A percentile compares a stretch with the other conserved stretches of the same genome.
Conservation (phyloP, 2,797 vertebrate genomes). For the Botia kubotai region DNA sequence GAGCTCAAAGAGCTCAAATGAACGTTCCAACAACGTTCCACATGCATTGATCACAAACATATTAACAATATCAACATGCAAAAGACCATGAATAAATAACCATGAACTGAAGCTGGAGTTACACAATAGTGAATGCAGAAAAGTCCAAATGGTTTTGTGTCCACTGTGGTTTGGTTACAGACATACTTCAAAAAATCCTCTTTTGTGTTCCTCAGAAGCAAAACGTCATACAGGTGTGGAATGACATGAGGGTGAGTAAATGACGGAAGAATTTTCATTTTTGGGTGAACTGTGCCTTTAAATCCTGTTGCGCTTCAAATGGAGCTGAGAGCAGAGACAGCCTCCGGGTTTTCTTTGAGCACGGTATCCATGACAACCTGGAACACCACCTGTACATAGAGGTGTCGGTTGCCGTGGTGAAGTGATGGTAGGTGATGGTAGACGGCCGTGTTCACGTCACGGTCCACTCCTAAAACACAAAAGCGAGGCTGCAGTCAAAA, state of each 20-base stretch:
- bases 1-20: background rate
- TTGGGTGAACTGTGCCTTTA: too few species aligned
- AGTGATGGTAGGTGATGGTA: slow-evolving; percentile 84
- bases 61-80: background rate
- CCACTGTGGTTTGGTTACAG: too few species aligned
- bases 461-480: slow-evolving; percentile 74
- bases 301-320: too few species aligned
- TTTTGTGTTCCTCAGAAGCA: too few species aligned
- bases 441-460: slow-evolving; percentile 79
- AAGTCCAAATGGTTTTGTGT: background rate
- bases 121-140: background rate
- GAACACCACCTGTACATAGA: slow-evolving; percentile 82
- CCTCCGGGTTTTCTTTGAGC: slow-evolving; percentile 82
- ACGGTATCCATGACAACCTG: slow-evolving; percentile 85
- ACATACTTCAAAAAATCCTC: too few species aligned
- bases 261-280: too few species aligned
- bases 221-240: too few species aligned
- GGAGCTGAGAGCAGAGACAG: slow-evolving; percentile 76
- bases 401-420: slow-evolving; percentile 83
- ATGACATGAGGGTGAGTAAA: too few species aligned
- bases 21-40: background rate
- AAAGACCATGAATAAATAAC: too few species aligned
- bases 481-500: background rate
- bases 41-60: too few species aligned
- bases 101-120: too few species aligned